Evolutionary conservation across 2,113 vertebrate genomes (phyloP).

Genomic region (Dipodomys merriami): DNA sequence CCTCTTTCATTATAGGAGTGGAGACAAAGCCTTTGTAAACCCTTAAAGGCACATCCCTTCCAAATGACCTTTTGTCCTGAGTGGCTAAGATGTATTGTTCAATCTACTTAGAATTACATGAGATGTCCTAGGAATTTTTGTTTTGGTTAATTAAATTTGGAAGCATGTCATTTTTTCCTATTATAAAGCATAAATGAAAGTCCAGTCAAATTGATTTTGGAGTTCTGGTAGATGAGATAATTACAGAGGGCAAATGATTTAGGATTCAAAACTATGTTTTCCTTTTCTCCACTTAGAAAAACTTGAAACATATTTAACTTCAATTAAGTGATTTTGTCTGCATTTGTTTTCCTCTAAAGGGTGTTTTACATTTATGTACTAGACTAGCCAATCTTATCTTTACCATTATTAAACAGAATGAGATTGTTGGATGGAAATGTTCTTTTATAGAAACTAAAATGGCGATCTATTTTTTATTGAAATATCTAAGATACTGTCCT

Average conservation of each 20-base stretch:
- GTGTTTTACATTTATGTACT: not conserved
- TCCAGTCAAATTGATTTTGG: slow-evolving; percentile 61
- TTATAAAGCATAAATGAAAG: slow-evolving; percentile 82
- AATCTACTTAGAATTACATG: slow-evolving; percentile 81
- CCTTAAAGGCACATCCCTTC: slow-evolving; percentile 90
- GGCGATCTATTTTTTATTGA: slow-evolving; percentile 17
- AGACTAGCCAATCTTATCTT: not conserved
- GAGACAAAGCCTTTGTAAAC: slow-evolving; percentile 88
- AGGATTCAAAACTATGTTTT: slow-evolving; percentile 53
- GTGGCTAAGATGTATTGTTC: slow-evolving; percentile 86
- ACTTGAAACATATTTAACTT: slow-evolving; percentile 39
- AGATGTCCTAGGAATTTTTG: slow-evolving; percentile 84
- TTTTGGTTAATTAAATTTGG: slow-evolving; percentile 86
- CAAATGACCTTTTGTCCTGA: slow-evolving; percentile 90
- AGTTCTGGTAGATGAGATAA: slow-evolving; percentile 70
- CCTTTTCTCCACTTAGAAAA: slow-evolving; percentile 57
- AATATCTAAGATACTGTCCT: not conserved
- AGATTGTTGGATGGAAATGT: not conserved
- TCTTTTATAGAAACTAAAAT: slow-evolving; percentile 10
- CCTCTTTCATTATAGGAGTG: slow-evolving; percentile 86
- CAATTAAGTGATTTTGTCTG: slow-evolving; percentile 46
- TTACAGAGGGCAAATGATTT: slow-evolving; percentile 67
- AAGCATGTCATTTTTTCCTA: slow-evolving; percentile 84
- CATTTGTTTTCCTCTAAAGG: slow-evolving; percentile 7
- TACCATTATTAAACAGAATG: not conserved